Evolutionary conservation across 2,113 vertebrate genomes (phyloP), one percentile per base, ranked within the genome.

Genomic region (Peromyscus californicus): DNA sequence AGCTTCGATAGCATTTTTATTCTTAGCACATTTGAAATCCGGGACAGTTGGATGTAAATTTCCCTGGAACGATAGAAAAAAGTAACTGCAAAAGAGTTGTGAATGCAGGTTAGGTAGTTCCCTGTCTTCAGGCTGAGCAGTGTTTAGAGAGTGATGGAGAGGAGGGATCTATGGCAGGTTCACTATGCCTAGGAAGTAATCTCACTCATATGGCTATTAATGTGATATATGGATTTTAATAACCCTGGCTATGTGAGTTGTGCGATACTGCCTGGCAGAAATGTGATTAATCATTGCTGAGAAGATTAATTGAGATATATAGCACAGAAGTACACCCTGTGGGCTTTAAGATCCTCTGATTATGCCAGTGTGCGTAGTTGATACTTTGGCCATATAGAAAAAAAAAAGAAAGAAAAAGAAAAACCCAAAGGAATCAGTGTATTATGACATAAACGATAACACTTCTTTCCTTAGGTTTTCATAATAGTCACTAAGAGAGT

Each of bases 281-380:
- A 99, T 99, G 98, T 99, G 99, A 99, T 99, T 99, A 99, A 99
- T 99, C 98, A 99, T 98, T 98, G 98, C 97, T 98, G 98, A 98
- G 91, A 98, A 99, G 99, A 99, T 99, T 99, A 99, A 99, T 99
- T 99, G 99, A 99, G 99, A 99, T 99, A 98, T 99, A 99, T 97
- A 98, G 98, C 65, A 65, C 96, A 98, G 98, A 98, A 99, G 98
- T 99, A 99, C 98, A 98, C 98, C 98, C 98, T 98, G 98, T 98
- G 98, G 99, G 98, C 98, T 98, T 94, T 91, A 98, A 98, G 97
- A 86, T 90, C 91, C 98, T 98, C 98, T 99, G 99, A 99, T 99
- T 99, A 99, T 99, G 97, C 98, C 98, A 98, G 98, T 98, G 97
- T 98, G 98, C 98, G 99, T 98, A 99, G 99, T 98, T 99, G 99